Base-by-base conservation (phyloP, 2,888 invertebrate genomes). In the Epirrhoe tristata region DNA sequence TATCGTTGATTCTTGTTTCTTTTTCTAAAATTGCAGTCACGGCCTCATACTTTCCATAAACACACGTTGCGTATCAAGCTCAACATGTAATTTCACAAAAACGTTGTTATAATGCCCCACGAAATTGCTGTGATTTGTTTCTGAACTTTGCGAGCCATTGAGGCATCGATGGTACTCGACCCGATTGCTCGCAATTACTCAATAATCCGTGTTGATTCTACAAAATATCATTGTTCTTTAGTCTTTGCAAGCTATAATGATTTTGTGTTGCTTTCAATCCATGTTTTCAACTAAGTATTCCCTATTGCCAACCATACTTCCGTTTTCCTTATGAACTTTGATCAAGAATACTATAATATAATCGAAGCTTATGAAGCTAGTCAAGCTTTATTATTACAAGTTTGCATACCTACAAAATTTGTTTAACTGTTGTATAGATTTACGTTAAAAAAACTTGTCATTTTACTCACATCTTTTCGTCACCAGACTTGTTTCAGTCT, bases 91-190 rank as follows among this genome's bases (percentile, higher is more conserved):
- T 91, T 90, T 89, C 76, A 89, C 87, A 85, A 90, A 89, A 90
- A 90, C 88, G 85, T 84, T 85, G 84, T 86, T 86, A 86, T 89
- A 88, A 88, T 86, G 86, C 83, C 77, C 76, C 79, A 84, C 84
- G 79, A 88, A 87, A 92, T 91, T 88, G 88, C 89, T 86, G 85
- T 89, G 87, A 90, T 91, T 90, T 86, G 87, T 83, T 84, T 83
- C 75, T 85, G 82, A 83, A 81, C 80, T 86, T 82, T 81, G 82
- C 81, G 81, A 81, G 82, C 79, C 78, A 81, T 86, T 86, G 84
- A 88, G 86, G 80, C 59, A 59, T 67, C 78, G 67, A 75, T 81
- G 74, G 77, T 73, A 76, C 67, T 76, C 75, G 68, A 66, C 60
- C 61, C 77, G 81, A 83, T 84, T 83, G 82, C 73, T 81, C 83